A percentile compares a stretch with the other conserved stretches of the same genome.
These are phyloP conservation scores for Eupithecia vulgata DNA, from an alignment of 2,888 invertebrate species.

Conservation along the genomic window DNA sequence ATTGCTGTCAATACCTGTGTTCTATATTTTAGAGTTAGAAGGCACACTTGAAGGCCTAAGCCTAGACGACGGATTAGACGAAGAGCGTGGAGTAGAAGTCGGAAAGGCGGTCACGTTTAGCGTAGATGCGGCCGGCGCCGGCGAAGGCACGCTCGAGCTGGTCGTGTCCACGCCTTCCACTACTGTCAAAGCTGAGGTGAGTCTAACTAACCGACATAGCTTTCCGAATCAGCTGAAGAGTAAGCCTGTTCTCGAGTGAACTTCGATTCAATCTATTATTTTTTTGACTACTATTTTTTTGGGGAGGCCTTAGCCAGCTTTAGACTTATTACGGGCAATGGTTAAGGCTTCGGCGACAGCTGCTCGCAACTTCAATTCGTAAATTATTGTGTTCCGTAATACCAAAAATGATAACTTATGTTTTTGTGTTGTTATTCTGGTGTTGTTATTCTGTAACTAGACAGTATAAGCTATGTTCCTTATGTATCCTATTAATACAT, in stretches of 20 bases:
- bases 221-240: background rate
- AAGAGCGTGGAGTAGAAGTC: constrained; percentile 84
- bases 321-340: no score
- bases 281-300: no score
- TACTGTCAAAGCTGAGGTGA: constrained; percentile 94
- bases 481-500: no score
- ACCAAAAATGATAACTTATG: no score
- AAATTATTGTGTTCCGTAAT: no score
- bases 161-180: constrained; percentile 95
- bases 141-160: constrained; percentile 95
- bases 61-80: constrained; percentile 73
- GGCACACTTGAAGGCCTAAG: constrained; percentile 79
- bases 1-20: background rate
- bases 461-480: no score
- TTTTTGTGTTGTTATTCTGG: no score
- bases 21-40: constrained; percentile 69
- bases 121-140: constrained; percentile 97
- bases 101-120: constrained; percentile 95
- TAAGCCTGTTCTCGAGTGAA: no score
- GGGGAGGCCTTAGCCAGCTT: background rate
- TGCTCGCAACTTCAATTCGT: no score
- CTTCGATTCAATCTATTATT: no score
- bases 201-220: background rate
- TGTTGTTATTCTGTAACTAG: no score
- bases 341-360: no score